phyloP scores from a whole-genome alignment of 2,797 vertebrate genomes.

The Acrocephalus scirpaceus region DNA sequence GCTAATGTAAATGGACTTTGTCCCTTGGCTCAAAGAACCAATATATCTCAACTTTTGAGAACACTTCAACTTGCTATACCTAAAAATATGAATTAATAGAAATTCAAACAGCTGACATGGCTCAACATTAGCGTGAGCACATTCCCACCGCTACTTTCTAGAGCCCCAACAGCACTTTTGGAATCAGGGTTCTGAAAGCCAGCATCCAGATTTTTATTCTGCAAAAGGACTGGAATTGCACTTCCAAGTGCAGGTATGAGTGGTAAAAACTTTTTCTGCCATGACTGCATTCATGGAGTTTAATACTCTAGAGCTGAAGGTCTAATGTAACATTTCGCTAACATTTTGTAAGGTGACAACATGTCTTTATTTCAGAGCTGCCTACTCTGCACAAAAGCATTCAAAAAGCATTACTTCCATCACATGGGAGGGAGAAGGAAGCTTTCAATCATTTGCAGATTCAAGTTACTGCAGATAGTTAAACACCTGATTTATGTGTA shows the following conservation, averaged over 20 bases:
- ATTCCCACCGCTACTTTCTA: not conserved
- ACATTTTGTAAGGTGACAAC: not conserved
- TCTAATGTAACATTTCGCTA: not conserved
- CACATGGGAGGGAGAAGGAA: not conserved
- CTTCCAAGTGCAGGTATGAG: not conserved
- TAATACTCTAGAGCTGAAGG: not conserved
- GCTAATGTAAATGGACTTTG: constrained; percentile 31
- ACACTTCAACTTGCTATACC: not conserved
- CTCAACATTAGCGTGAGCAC: not conserved
- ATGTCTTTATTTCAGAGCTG: not conserved
- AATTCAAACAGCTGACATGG: not conserved
- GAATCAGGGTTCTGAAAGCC: not conserved
- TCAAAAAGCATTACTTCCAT: not conserved
- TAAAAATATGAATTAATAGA: not conserved
- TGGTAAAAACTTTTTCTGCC: not conserved
- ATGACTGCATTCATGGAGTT: accelerated
- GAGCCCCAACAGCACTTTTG: not conserved
- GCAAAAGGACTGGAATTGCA: not conserved
- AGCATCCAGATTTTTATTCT: not conserved
- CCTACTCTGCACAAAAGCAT: not conserved
- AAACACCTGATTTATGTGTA: constrained; percentile 59
- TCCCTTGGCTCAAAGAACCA: constrained; percentile 21
- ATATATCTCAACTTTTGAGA: not conserved
- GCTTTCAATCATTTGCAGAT: constrained; percentile 44
- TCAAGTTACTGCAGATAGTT: constrained; percentile 23